Evolutionary conservation across 2,797 vertebrate species (phyloP), one percentile per base, ranked within the genome.

Genomic region (Alectoris magna): DNA sequence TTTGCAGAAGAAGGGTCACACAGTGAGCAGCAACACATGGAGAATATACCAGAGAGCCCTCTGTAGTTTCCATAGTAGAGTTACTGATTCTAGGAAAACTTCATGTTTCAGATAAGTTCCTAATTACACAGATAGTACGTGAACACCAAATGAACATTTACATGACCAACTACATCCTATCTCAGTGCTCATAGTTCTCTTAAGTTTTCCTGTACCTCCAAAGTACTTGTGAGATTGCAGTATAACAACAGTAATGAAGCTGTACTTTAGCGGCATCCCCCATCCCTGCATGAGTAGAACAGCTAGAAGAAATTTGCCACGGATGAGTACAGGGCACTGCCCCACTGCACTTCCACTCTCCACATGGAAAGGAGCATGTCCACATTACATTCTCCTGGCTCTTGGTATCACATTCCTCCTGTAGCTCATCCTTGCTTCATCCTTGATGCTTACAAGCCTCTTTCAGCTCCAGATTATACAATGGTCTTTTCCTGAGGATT

Each of bases 71-170:
- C 18, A 18, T 11, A 71, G 78, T 55, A 48, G 48, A 11, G 70
- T n/a, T 67, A 58, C 31, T 36, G 15, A 13, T 23, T 89, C n/a
- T 88, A 91, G 81, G 84, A 96, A 97, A 78, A 24, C 85, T 94
- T 82, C 69, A 39, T 3, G 2, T 4, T 44, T 43, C 78, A 95
- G 94, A 64, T 87, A 90, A 82, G 70, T 91, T 88, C 68, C 72
- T 81, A 19, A 17, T 39, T 58, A 87, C 76, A 73, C 79, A 94
- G 86, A 53, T 29, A 53, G 51, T 53, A 29, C 9, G 8, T 29
- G 27, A 53, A 15, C 51, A 53, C 51, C 51, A 53, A 51, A 29
- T 29, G 51, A 29, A 53, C 51, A 53, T 29, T 29, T 17, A 16
- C 10, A 29, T 10, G 51, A 29, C 51, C 51, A 53, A 53, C 51